Percentiles rank a stretch among this genome's conserved stretches.
phyloP scores from a whole-genome alignment of 2,113 vertebrate species.

The Conger conger region DNA sequence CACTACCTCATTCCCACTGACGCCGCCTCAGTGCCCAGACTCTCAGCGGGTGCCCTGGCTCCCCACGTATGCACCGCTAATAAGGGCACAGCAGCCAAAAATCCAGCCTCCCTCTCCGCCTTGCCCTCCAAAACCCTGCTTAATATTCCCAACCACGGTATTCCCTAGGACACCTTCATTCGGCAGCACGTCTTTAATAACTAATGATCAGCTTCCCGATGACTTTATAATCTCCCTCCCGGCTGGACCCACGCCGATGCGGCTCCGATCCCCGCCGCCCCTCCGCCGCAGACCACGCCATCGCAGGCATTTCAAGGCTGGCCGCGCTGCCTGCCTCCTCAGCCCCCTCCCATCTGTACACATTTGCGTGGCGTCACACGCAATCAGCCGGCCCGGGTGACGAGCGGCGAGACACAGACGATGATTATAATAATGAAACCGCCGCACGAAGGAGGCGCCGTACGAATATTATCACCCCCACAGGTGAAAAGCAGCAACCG shows the following conservation, averaged over 20 bases:
- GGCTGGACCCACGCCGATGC: conserved; percentile 1
- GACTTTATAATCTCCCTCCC: conserved; percentile 45
- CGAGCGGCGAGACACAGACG: conserved; percentile 1
- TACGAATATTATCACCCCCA: background rate
- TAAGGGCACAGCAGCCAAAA: no score
- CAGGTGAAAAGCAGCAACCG: conserved; percentile 13
- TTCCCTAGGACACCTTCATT: conserved; percentile 40
- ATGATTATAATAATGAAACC: conserved; percentile 26
- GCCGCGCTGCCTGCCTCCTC: background rate
- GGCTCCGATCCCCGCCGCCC: background rate
- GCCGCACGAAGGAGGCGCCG: background rate
- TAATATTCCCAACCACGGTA: conserved; percentile 35
- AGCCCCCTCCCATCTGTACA: background rate
- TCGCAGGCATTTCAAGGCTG: conserved; percentile 28
- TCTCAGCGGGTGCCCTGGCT: background rate
- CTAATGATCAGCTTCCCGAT: conserved; percentile 47
- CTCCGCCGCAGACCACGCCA: conserved; percentile 10
- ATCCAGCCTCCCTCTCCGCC: background rate
- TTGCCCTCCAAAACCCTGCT: conserved; percentile 33
- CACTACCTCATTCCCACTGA: background rate
- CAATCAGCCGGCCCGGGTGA: background rate
- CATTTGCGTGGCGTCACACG: conserved; percentile 4
- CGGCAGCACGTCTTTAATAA: conserved; percentile 48
- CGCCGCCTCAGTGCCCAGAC: background rate
- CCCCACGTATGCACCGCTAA: background rate